Base-by-base conservation (phyloP, 2,797 vertebrate genomes). In the Gadopsis bispinosus region DNA sequence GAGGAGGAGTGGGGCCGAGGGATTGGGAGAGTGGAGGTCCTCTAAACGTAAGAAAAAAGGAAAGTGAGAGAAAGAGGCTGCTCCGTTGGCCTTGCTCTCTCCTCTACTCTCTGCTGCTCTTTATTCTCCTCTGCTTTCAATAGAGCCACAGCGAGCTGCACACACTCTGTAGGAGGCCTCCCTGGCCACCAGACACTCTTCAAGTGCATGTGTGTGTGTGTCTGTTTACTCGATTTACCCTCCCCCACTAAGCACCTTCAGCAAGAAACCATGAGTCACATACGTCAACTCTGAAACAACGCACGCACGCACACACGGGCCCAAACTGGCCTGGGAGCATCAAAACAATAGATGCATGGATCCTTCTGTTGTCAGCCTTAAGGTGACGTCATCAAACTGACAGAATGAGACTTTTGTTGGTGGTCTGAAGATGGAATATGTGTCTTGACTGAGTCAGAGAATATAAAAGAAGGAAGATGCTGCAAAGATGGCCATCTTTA, bases 91-190 rank as follows among this genome's bases (percentile, higher is more conserved):
- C 65, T 76, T 43, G 19, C 73, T 79, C 69, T 51, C 75, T 59
- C 41, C 12, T 73, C 72, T 79, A 16, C 85, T 87, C 78, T 83
- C 59, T 45, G 54, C 71, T 68, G 77, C 70, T 80, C 66, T 89
- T 84, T 82, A 86, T 84, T 80, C 79, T 64, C 60, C 58, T 79
- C 45, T 9, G 59, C 77, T 85, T 79, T 87, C 81, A 89, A 72
- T 56, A 68, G 75, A 75, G 58, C 78, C 72, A 37, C 80, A 74
- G 72, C 48, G 26, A 67, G 75, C 78, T 70, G 79, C 82, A 69
- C 83, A 79, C 83, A 33, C 75, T 62, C 76, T 81, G 83, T 72
- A 62, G 88, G 86, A 77, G 82, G 80, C 86, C 84, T 83, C 69
- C 68, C 59, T 17, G 16, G 65, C 74, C 58, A 35, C 83, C 84